These are phyloP conservation scores for Apamea monoglypha DNA, from an alignment of 2,888 invertebrate species.

Conservation along the genomic window DNA sequence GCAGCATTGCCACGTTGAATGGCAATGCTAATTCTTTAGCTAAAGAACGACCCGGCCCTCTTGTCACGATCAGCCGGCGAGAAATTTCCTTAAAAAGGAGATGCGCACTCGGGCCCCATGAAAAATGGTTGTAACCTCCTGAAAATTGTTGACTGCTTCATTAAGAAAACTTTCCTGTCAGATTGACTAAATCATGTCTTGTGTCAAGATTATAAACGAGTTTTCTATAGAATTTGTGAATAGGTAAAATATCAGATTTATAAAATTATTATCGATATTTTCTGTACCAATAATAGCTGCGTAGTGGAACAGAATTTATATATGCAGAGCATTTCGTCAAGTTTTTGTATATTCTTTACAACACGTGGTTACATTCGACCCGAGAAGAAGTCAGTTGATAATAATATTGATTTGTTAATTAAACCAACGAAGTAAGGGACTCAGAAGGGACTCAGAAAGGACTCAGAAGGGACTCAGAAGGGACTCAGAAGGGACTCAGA, in stretches of 20 bases:
- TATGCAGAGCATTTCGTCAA: slow-evolving; percentile 24
- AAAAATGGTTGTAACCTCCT: neutral
- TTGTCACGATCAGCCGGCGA: too few relatives aligned
- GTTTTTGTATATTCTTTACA: slow-evolving; percentile 42
- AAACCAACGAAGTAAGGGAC: neutral
- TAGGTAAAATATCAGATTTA: slow-evolving; percentile 26
- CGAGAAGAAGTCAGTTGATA: slow-evolving; percentile 5
- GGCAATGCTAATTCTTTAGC: too few relatives aligned
- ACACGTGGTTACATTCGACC: neutral
- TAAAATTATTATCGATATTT: slow-evolving; percentile 42
- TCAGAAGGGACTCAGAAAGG: too few relatives aligned
- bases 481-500: too few relatives aligned
- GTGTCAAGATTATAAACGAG: slow-evolving; percentile 39
- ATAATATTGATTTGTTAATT: slow-evolving; percentile 27
- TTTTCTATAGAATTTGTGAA: slow-evolving; percentile 46
- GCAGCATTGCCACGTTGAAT: too few relatives aligned
- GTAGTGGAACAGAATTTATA: slow-evolving; percentile 4
- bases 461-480: too few relatives aligned
- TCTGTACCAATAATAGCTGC: neutral
- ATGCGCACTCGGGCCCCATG: too few relatives aligned
- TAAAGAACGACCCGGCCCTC: too few relatives aligned
- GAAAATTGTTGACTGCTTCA: neutral
- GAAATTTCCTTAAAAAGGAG: too few relatives aligned
- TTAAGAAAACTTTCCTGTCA: slow-evolving; percentile 31
- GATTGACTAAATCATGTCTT: slow-evolving; percentile 25